Base-by-base conservation (phyloP, 2,888 invertebrate genomes). In the Papilio gigon region DNA sequence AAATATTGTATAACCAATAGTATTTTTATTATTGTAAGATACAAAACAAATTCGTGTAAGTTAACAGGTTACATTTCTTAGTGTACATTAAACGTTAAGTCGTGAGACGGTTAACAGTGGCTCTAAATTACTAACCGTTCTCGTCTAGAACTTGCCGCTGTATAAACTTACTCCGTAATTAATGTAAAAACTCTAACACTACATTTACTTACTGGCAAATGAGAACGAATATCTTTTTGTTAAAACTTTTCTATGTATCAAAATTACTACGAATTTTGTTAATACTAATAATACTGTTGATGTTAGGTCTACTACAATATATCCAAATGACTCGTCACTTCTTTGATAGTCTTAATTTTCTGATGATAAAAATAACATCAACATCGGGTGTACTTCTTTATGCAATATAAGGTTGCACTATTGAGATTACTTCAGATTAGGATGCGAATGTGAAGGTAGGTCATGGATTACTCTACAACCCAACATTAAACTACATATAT, bases 111-210 rank as follows among this genome's bases (percentile, higher is more conserved):
- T 67, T 67, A 62, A 56, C 20, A 67, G 61, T 30, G 53, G 40
- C 62, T 17, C 47, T 67, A 67, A 67, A 67, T 67, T 61, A 67
- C 53, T 67, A 44, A 35, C 33, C 59, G 44, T 66, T 66, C 30
- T 22, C 47, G 35, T 60, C 33, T 66, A 44, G 33, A 37, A 66
- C 33, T 66, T 66, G 44, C 44, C 33, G 47, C 25, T 60, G 59
- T 33, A 65, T 58, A 42, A 66, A 60, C 27, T 56, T 53, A 14
- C 56, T 53, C 37, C 5, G 40, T 56, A 53, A 50, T 37, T 64
- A 56, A 56, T 40, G 53, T 37, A 65, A 53, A 64, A 65, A 56
- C 53, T 56, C n/a, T 30, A 56, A 27, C 5, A 25, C 50, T 56
- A 56, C 30, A 30, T 56, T 56, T 56, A 56, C 30, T 56, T 30